These are phyloP conservation scores for Sigmodon hispidus DNA, from an alignment of 2,113 vertebrate species.

Conservation along the genomic window DNA sequence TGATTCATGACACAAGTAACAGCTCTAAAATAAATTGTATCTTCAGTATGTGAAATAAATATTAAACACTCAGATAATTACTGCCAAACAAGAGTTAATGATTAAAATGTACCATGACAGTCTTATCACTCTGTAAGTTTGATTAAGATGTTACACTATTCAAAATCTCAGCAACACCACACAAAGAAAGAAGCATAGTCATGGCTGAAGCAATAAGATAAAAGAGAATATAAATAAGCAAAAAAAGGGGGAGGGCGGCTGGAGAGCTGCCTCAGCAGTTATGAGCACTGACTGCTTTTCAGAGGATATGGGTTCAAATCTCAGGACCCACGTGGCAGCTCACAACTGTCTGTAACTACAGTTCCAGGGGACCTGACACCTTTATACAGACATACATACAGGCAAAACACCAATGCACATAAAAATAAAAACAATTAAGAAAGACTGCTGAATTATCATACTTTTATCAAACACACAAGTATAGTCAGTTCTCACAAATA, in stretches of 20 bases:
- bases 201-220: conserved; percentile 44
- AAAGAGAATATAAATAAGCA: conserved; percentile 14
- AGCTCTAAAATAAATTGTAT: neutral
- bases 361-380: neutral
- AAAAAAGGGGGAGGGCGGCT: no score
- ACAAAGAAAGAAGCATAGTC: neutral
- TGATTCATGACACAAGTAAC: neutral
- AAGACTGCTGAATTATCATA: neutral
- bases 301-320: neutral
- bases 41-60: neutral
- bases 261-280: neutral
- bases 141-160: neutral
- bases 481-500: neutral
- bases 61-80: neutral
- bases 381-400: neutral
- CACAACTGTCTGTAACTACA: no score
- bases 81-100: neutral
- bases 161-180: neutral
- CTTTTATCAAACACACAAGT: neutral
- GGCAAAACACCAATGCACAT: neutral
- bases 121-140: neutral
- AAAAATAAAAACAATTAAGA: neutral
- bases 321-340: neutral
- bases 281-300: neutral
- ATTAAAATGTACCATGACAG: neutral